phyloP scores from a whole-genome alignment of 2,888 invertebrate genomes.

The Arenicola marina region DNA sequence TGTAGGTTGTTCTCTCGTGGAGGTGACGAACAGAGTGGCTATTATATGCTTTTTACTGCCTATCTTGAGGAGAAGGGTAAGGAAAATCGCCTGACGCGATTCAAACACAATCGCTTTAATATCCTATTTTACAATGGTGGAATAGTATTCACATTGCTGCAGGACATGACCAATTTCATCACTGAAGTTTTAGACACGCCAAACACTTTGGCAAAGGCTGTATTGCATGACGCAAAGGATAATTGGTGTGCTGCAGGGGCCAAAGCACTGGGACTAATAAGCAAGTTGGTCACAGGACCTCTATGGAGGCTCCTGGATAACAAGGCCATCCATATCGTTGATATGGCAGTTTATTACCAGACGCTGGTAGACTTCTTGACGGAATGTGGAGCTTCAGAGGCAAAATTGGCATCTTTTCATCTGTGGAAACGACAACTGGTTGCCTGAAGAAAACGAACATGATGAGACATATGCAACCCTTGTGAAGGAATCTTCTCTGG shows the following conservation, averaged over 20 bases:
- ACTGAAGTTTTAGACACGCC: not conserved
- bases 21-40: not conserved
- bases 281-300: not conserved
- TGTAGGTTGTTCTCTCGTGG: not conserved
- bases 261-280: conserved; percentile 1
- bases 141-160: not conserved
- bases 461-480: too few species aligned
- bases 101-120: not conserved
- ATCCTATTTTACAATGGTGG: not conserved
- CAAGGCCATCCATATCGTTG: not conserved
- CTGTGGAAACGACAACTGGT: too few species aligned
- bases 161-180: not conserved
- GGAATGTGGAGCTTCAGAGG: not conserved
- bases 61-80: not conserved
- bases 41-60: not conserved
- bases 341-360: not conserved
- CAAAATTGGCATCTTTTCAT: not conserved
- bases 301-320: not conserved
- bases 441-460: too few species aligned
- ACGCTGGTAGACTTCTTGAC: not conserved
- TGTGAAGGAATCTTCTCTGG: too few species aligned
- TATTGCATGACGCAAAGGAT: not conserved
- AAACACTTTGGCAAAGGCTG: not conserved
- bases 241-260: not conserved
- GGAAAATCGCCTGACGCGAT: not conserved